Evolutionary conservation across 1,140 invertebrate genomes (phyloP).

Genomic region (Sycophaga agraensis): DNA sequence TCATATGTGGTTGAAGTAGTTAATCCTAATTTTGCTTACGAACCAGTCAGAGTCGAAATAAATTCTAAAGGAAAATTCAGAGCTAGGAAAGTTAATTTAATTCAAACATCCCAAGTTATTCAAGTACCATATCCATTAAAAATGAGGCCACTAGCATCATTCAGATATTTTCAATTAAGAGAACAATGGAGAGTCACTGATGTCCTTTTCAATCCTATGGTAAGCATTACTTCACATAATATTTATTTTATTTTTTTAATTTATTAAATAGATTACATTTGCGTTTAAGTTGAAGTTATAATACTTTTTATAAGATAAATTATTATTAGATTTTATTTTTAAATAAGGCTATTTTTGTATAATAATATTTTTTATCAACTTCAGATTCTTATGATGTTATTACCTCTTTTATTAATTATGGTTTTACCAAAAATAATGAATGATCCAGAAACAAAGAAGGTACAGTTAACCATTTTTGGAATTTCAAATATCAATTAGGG

Average conservation of each 20-base stretch:
- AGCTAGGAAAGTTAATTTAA: slow-evolving; percentile 90
- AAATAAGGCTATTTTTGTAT: not conserved
- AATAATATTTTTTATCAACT: slow-evolving; percentile 15
- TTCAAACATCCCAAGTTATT: slow-evolving; percentile 85
- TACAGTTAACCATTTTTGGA: slow-evolving; percentile 38
- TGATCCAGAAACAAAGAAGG: slow-evolving; percentile 90
- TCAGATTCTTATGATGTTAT: slow-evolving; percentile 91
- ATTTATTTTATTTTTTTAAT: slow-evolving; percentile 1
- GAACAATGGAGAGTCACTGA: slow-evolving; percentile 96
- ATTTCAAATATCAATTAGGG: too few species aligned
- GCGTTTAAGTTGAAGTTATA: not conserved
- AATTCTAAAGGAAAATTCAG: slow-evolving; percentile 95
- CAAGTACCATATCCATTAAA: slow-evolving; percentile 90
- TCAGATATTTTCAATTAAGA: slow-evolving; percentile 89
- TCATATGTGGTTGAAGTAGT: slow-evolving; percentile 94
- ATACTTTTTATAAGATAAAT: too few species aligned
- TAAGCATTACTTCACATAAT: slow-evolving; percentile 38
- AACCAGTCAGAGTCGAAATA: slow-evolving; percentile 91
- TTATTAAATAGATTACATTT: not conserved
- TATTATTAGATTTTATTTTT: not conserved
- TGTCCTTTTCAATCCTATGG: slow-evolving; percentile 95
- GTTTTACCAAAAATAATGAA: slow-evolving; percentile 95
- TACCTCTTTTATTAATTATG: slow-evolving; percentile 89
- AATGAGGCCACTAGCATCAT: slow-evolving; percentile 78
- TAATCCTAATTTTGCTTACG: slow-evolving; percentile 88